Conservation (phyloP, 2,113 vertebrate genomes). For the Peromyscus maniculatus region DNA sequence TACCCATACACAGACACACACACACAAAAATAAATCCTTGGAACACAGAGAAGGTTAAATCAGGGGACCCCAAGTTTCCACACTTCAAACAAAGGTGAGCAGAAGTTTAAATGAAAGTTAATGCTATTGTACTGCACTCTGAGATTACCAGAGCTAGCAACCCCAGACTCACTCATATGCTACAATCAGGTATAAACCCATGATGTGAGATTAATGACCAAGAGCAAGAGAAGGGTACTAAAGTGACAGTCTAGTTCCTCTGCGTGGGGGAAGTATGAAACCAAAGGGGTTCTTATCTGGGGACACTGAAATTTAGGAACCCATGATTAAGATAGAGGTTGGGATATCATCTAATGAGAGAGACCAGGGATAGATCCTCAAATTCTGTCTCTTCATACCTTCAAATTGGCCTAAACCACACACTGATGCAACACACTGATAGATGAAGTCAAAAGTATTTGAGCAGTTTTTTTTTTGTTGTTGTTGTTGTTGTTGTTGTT, state of each 20-base stretch:
- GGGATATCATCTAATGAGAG: not conserved
- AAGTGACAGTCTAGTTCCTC: not conserved
- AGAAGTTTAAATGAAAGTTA: not conserved
- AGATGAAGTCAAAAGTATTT: not conserved
- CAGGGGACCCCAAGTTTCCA: not conserved
- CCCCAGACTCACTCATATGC: not conserved
- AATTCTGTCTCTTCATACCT: not conserved
- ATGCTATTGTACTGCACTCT: not conserved
- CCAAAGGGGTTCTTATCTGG: not conserved
- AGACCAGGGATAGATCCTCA: not conserved
- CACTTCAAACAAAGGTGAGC: not conserved
- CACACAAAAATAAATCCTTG: not conserved
- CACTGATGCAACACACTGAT: not conserved
- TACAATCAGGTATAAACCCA: not conserved
- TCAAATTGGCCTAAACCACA: not conserved
- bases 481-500: too few species aligned
- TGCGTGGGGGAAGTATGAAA: too few species aligned
- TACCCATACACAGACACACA: not conserved
- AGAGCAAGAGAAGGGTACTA: not conserved
- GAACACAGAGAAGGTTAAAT: not conserved
- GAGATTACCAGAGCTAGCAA: not conserved
- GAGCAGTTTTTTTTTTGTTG: too few species aligned
- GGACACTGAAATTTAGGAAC: not conserved
- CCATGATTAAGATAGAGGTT: not conserved
- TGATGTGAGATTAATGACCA: not conserved